These are phyloP conservation scores for Dasyornis broadbenti DNA, from an alignment of 2,113 vertebrate genomes.

Conservation along the genomic window DNA sequence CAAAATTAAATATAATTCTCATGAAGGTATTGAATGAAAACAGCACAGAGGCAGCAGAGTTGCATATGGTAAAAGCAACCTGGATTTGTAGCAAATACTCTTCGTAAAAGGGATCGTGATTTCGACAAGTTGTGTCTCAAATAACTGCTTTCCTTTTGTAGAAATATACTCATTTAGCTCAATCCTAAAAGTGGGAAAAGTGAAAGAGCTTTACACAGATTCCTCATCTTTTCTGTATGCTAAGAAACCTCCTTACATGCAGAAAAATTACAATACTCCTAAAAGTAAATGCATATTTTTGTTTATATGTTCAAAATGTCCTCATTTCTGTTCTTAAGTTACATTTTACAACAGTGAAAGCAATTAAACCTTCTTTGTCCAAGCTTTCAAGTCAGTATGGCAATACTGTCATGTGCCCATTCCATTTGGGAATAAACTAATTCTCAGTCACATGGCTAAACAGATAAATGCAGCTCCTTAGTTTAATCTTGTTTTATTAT, in stretches of 20 bases:
- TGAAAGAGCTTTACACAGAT: neutral
- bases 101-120: neutral
- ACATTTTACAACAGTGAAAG: neutral
- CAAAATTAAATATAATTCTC: neutral
- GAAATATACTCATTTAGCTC: neutral
- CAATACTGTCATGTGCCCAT: neutral
- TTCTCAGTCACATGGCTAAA: conserved; percentile 16
- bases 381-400: neutral
- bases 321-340: neutral
- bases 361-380: conserved; percentile 9
- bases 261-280: neutral
- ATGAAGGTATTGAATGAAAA: neutral
- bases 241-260: neutral
- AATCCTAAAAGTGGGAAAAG: neutral
- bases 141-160: neutral
- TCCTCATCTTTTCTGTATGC: neutral
- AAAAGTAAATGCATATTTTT: neutral
- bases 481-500: conserved; percentile 22
- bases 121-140: neutral
- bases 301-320: neutral
- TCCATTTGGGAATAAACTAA: neutral
- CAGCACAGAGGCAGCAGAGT: neutral
- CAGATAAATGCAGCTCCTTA: neutral
- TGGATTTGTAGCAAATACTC: neutral
- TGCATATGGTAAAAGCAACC: neutral